Evolutionary conservation across 1,140 invertebrate genomes (phyloP).

Genomic region (Drosophila ficusphila): DNA sequence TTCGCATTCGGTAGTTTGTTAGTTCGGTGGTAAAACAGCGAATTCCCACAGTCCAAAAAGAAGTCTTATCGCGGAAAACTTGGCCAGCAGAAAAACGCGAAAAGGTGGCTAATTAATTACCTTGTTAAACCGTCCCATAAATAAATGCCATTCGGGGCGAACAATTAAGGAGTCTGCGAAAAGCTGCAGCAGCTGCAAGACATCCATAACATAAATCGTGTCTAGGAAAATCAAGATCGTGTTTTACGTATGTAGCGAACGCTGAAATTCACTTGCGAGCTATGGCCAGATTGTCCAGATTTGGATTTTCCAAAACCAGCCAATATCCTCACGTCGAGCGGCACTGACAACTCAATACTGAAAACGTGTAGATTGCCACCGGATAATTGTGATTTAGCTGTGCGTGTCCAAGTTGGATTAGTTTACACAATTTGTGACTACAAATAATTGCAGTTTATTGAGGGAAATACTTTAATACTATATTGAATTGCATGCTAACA

Average conservation of each 20-base stretch:
- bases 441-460: constrained; percentile 22
- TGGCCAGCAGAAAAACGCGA: constrained; percentile 11
- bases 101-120: constrained; percentile 53
- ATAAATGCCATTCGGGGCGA: constrained; percentile 11
- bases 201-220: constrained; percentile 58
- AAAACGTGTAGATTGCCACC: constrained; percentile 32
- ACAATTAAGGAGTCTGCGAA: constrained; percentile 37
- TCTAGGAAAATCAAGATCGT: constrained; percentile 28
- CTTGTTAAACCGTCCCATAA: constrained; percentile 35
- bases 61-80: constrained; percentile 25
- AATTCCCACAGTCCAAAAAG: constrained; percentile 19
- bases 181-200: constrained; percentile 56
- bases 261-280: constrained; percentile 31
- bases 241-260: constrained; percentile 23
- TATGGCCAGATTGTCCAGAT: constrained; percentile 21
- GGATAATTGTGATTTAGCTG: constrained; percentile 29
- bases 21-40: constrained; percentile 14
- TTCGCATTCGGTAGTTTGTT: constrained; percentile 58
- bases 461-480: neutral
- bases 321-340: constrained; percentile 22
- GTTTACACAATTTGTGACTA: constrained; percentile 17
- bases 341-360: constrained; percentile 39
- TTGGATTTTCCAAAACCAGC: constrained; percentile 12
- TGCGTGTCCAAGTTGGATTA: constrained; percentile 12
- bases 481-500: too few relatives aligned